Percentiles rank a stretch among this genome's conserved stretches.
Evolutionary conservation across 2,888 invertebrate genomes (phyloP).

Genomic region (Eupeodes latifasciatus): DNA sequence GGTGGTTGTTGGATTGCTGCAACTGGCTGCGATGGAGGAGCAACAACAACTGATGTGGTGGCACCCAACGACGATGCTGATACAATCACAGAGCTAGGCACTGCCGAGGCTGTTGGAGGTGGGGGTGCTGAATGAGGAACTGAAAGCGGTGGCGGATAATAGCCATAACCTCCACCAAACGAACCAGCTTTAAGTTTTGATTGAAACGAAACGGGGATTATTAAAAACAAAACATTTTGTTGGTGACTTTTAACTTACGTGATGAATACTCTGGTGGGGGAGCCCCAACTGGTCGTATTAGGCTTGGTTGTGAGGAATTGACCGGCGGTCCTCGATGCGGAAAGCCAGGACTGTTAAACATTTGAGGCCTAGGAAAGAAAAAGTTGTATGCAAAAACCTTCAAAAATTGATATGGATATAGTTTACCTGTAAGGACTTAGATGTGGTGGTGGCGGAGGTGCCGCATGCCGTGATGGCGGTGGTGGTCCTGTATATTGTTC

Average conservation of each 20-base stretch:
- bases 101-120: conserved; percentile 78
- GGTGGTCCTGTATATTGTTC: conserved; percentile 77
- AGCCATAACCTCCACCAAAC: conserved; percentile 79
- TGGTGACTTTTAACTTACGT: conserved; percentile 78
- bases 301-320: conserved; percentile 78
- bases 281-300: conserved; percentile 78
- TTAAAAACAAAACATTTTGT: neutral
- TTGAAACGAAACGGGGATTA: neutral
- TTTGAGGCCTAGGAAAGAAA: conserved; percentile 79
- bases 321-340: conserved; percentile 79
- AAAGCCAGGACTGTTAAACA: conserved; percentile 83
- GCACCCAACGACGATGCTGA: conserved; percentile 78
- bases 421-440: conserved; percentile 82
- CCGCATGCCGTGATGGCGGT: conserved; percentile 81
- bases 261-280: conserved; percentile 79
- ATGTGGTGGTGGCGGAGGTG: conserved; percentile 78
- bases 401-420: neutral
- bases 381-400: neutral
- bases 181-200: conserved; percentile 62
- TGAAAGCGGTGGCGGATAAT: conserved; percentile 81
- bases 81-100: conserved; percentile 78
- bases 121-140: conserved; percentile 78
- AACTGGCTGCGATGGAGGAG: conserved; percentile 34
- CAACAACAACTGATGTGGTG: conserved; percentile 54
- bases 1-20: conserved; percentile 73